Evolutionary conservation across 2,888 invertebrate genomes (phyloP), one percentile per base, ranked within the genome.

Genomic region (Tachina lurida): DNA sequence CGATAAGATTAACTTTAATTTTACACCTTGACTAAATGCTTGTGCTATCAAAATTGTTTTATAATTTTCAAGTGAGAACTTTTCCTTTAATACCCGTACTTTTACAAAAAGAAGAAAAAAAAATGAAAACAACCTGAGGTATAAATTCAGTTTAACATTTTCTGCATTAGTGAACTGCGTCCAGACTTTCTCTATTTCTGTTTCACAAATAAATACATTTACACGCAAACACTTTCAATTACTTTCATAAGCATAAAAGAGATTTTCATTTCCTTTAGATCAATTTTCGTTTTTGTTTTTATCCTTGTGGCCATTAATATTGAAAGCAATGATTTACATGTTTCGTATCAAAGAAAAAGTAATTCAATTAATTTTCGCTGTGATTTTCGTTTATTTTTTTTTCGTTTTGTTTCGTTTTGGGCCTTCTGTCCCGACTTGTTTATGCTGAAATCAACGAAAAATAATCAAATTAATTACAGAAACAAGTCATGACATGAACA

Each of bases 391-490:
- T 63, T 39, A 1, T 47, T 62, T 13, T 17, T 22, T 56, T 63
- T 31, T 41, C 12, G 22, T 79, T 39, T 31, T 31, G 0, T 39
- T 9, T 41, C 2, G 1, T 10, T 49, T 43, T 60, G 7, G 54
- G 31, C 7, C 43, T n/a, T 63, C 17, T 58, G 19, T 10, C 5
- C 56, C 39, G n/a, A 19, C 60, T 91, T 90, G 90, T 90, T 91
- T 90, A 89, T 88, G 91, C 90, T 89, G 90, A 90, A 92, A 91
- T 92, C 92, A 91, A 91, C 92, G 90, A 91, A 91, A 91, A 90
- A 91, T 92, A 92, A 92, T 92, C 90, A 91, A 92, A 92, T 92
- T 92, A 92, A 92, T 92, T 91, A 91, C 89, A 89, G 88, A 88
- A 80, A 80, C 89, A 88, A 75, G 78, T 63, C 82, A 78, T 78